Conservation (phyloP, 2,113 vertebrate genomes). For the Anseranas semipalmata region DNA sequence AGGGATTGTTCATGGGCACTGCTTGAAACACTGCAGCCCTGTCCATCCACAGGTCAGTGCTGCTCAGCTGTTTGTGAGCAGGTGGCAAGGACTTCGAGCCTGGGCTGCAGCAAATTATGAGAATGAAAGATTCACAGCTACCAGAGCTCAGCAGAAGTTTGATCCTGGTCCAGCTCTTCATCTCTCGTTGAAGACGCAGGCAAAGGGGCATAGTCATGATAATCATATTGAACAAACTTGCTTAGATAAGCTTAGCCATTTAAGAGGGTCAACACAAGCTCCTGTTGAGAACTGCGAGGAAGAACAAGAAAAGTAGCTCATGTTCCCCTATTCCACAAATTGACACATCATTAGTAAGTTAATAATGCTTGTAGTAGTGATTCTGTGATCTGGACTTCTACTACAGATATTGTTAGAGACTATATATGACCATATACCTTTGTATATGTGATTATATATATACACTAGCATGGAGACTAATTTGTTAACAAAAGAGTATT, state of each 20-base stretch:
- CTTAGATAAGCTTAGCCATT: neutral
- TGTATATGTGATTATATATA: neutral
- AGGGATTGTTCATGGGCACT: neutral
- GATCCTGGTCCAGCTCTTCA: neutral
- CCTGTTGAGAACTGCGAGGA: neutral
- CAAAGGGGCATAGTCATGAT: neutral
- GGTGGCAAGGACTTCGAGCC: neutral
- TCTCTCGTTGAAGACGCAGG: neutral
- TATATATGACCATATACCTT: neutral
- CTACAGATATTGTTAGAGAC: neutral
- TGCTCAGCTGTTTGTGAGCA: neutral
- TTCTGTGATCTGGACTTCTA: neutral
- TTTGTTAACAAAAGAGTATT: neutral
- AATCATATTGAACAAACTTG: neutral
- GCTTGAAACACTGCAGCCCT: fast-evolving
- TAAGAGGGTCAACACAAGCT: neutral
- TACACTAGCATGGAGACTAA: neutral
- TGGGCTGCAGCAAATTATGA: neutral
- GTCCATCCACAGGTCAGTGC: neutral
- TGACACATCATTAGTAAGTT: neutral
- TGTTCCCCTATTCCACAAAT: neutral
- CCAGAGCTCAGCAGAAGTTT: neutral
- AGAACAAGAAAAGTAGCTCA: neutral
- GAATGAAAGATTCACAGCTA: neutral
- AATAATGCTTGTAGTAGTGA: neutral